Base-by-base conservation (phyloP, 2,113 vertebrate genomes). In the Picathartes gymnocephalus region DNA sequence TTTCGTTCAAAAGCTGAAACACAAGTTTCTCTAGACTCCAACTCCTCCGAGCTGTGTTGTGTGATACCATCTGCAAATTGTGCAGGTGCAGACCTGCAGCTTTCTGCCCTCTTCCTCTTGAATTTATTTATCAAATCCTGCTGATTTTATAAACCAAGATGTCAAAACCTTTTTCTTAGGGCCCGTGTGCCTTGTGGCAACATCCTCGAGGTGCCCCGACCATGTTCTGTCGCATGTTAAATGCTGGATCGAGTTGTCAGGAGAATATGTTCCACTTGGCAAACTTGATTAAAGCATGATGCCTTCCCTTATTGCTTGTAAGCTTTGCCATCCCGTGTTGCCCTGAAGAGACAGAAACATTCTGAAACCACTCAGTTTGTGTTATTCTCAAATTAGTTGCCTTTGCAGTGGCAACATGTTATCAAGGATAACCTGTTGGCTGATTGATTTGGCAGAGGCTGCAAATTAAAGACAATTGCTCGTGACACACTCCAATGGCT, bases 391-490 rank as follows among this genome's bases (percentile, higher is more conserved):
- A 92, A 96, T 95, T 78, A 94, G 78, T 62, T 92, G 45, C 87
- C 95, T 86, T 81, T 74, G 90, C 92, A 84, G 48, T 92, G 91
- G 81, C 91, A 94, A 23, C 47, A 2, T 47, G 90, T 71, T 96
- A 60, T 88, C 91, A 42, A 35, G 95, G 91, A 61, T 90, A 91
- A 96, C 93, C 81, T 94, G 95, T 80, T 95, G 73, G 93, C 78
- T 82, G 71, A 77, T 93, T 96, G 95, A 96, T 93, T 80, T 79
- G 81, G 85, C 91, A 83, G 84, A 71, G 86, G 39, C 56, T 84
- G 93, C 80, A 86, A 95, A 93, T 97, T 94, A 95, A 85, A 96
- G 95, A 87, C 94, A 95, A 69, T 93, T 92, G 94, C 88, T 96
- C 85, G 88, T 94, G 80, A 82, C 95, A 88, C 64, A 78, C 90